Evolutionary conservation across 2,888 invertebrate species (phyloP).

Genomic region (Melipona beecheii): DNA sequence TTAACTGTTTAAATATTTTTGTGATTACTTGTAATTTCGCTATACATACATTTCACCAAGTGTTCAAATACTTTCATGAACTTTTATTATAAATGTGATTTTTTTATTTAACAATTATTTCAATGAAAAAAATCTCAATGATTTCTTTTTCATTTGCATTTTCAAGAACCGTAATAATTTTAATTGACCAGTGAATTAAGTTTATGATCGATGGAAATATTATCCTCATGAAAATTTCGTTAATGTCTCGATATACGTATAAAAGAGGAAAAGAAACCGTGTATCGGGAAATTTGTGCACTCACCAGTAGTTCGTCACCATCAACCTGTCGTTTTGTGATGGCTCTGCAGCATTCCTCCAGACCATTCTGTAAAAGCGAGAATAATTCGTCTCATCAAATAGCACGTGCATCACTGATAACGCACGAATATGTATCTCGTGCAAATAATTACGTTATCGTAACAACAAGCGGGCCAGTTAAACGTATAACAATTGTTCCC

Average conservation of each 20-base stretch:
- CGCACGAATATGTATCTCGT: background rate
- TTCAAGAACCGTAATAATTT: background rate
- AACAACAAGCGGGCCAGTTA: background rate
- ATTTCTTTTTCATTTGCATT: background rate
- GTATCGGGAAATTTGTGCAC: conserved; percentile 47
- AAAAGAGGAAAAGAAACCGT: background rate
- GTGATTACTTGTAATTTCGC: background rate
- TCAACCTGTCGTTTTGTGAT: conserved; percentile 80
- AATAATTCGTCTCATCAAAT: conserved; percentile 16
- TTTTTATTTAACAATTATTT: background rate
- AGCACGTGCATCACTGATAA: conserved; percentile 23
- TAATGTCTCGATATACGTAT: conserved; percentile 2
- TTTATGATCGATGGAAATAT: no score
- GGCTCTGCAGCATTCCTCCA: conserved; percentile 79
- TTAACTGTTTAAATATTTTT: background rate
- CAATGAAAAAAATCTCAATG: no score
- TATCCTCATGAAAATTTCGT: background rate
- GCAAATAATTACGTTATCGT: background rate
- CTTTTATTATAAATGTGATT: background rate
- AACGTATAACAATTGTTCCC: background rate
- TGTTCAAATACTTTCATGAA: background rate
- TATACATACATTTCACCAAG: background rate
- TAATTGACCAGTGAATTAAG: background rate
- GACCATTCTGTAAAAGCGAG: conserved; percentile 76
- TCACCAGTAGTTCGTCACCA: conserved; percentile 81